These are phyloP conservation scores for Leucophenga maculata DNA, from an alignment of 2,888 invertebrate species.

Conservation along the genomic window DNA sequence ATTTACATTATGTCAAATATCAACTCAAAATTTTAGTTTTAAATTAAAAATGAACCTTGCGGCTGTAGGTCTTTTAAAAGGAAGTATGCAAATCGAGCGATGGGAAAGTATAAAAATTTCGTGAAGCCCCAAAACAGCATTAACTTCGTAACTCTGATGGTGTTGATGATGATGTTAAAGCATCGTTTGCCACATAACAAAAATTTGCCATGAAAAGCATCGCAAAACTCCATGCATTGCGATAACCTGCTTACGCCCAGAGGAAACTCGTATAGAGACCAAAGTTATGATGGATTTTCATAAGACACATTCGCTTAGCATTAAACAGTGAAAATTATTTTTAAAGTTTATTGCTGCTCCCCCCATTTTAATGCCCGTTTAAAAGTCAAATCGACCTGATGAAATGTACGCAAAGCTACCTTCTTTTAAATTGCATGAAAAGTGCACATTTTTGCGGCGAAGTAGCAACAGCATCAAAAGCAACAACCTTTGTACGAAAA, in stretches of 20 bases:
- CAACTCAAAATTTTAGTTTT: neutral
- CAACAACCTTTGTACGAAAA: too few species aligned
- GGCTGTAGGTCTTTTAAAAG: neutral
- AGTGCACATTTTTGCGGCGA: neutral
- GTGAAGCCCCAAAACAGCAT: too few species aligned
- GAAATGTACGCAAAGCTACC: neutral
- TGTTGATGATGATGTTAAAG: too few species aligned
- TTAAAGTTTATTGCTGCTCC: neutral
- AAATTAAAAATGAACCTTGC: constrained; percentile 21
- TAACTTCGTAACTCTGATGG: too few species aligned
- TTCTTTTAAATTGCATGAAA: constrained; percentile 4
- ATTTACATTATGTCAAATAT: too few species aligned
- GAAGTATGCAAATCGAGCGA: too few species aligned
- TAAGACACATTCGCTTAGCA: neutral
- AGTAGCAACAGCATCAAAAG: too few species aligned
- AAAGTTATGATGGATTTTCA: constrained; percentile 14
- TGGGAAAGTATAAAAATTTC: too few species aligned
- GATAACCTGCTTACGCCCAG: neutral
- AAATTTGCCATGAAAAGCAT: neutral
- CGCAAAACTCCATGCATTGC: too few species aligned
- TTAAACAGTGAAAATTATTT: too few species aligned
- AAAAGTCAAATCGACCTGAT: constrained; percentile 2
- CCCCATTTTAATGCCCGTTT: neutral
- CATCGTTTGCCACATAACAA: too few species aligned
- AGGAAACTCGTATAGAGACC: too few species aligned